Percentiles rank a stretch among this genome's conserved stretches.
phyloP scores from a whole-genome alignment of 2,113 vertebrate genomes.

The Cricetomys ansorgei region DNA sequence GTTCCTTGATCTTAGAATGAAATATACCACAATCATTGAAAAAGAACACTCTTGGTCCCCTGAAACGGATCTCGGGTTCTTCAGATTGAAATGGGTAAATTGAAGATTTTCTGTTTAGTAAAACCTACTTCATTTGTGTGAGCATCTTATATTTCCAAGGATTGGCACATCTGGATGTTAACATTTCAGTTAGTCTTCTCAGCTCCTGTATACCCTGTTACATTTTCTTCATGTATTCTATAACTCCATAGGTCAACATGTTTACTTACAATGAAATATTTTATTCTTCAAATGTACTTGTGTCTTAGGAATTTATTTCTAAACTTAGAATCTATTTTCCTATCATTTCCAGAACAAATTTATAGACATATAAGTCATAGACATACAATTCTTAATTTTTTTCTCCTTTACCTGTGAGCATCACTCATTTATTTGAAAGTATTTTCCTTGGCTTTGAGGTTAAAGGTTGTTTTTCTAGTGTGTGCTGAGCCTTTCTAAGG shows the following conservation, averaged over 20 bases:
- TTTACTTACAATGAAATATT: background rate
- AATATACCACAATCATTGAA: background rate
- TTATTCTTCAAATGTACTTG: background rate
- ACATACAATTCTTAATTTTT: background rate
- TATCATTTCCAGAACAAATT: background rate
- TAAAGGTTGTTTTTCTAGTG: background rate
- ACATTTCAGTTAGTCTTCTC: background rate
- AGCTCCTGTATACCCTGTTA: background rate
- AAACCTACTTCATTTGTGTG: background rate
- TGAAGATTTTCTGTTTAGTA: background rate
- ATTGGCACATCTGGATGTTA: background rate
- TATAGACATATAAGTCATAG: background rate
- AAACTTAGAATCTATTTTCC: background rate
- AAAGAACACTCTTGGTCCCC: background rate
- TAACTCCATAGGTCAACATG: background rate
- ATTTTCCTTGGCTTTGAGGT: background rate
- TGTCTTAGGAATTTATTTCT: background rate
- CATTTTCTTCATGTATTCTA: background rate
- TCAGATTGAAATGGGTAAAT: background rate
- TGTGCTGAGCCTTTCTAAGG: background rate
- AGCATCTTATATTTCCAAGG: background rate
- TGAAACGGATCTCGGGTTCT: background rate
- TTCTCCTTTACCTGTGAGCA: background rate
- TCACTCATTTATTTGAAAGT: background rate
- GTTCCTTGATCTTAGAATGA: background rate